These are phyloP conservation scores for Gallinago paraguaiae DNA, from an alignment of 2,113 vertebrate genomes.

Conservation along the genomic window DNA sequence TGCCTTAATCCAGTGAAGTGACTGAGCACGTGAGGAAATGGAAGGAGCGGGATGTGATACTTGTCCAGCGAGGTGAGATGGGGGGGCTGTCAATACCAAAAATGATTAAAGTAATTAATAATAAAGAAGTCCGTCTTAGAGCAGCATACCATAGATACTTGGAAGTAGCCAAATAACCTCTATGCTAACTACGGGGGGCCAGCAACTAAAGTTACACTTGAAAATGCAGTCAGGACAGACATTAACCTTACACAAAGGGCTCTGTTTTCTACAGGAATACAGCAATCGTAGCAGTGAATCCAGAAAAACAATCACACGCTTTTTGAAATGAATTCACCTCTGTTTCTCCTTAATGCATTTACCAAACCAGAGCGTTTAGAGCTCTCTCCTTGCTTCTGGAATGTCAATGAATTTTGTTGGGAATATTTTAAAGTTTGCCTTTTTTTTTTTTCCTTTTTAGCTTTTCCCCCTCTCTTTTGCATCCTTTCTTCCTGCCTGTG, in stretches of 20 bases:
- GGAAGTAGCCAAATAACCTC: conserved; percentile 73
- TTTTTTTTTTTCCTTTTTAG: background rate
- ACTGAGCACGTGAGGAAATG: conserved; percentile 71
- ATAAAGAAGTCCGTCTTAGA: conserved; percentile 57
- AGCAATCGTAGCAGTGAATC: conserved; percentile 42
- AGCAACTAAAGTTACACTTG: conserved; percentile 64
- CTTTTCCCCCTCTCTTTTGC: background rate
- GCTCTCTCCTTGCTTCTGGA: background rate
- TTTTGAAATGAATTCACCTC: background rate
- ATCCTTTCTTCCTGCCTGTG: background rate
- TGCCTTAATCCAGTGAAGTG: conserved; percentile 92
- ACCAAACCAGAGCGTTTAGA: background rate
- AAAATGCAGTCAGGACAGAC: conserved; percentile 42
- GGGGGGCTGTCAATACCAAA: conserved; percentile 84
- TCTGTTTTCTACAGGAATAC: conserved; percentile 70
- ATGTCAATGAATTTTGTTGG: background rate
- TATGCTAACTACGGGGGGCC: conserved; percentile 54
- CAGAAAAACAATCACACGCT: background rate
- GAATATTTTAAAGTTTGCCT: background rate
- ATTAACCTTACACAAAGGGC: conserved; percentile 67
- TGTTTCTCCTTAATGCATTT: background rate
- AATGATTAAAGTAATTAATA: conserved; percentile 76
- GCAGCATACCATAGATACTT: conserved; percentile 71
- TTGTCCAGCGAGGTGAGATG: conserved; percentile 64
- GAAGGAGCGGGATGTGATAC: conserved; percentile 74